A percentile compares a stretch with the other conserved stretches of the same genome.
These are phyloP conservation scores for Pardalotus punctatus DNA, from an alignment of 2,113 vertebrate genomes.

Conservation along the genomic window DNA sequence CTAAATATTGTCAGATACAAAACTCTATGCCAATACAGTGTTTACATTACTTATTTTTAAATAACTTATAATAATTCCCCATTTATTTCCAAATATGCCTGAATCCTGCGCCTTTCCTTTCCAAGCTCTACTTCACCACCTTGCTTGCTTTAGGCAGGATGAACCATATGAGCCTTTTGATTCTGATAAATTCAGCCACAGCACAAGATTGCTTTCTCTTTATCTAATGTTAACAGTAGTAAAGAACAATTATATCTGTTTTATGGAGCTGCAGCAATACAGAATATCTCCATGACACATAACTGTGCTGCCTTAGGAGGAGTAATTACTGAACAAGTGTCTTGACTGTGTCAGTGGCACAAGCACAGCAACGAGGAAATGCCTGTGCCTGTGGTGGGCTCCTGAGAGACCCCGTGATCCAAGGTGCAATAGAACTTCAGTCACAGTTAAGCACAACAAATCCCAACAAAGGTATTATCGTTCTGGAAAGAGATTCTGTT, in stretches of 20 bases:
- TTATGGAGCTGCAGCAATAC: neutral
- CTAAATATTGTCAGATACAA: neutral
- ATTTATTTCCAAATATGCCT: neutral
- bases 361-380: neutral
- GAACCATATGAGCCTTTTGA: neutral
- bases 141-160: neutral
- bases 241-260: constrained; percentile 3
- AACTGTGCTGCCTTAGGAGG: neutral
- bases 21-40: neutral
- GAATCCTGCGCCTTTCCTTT: neutral
- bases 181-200: neutral
- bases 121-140: neutral
- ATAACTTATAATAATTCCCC: neutral
- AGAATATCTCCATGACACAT: neutral
- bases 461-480: neutral
- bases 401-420: neutral
- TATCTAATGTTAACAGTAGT: neutral
- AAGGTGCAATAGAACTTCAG: neutral
- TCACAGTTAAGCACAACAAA: neutral
- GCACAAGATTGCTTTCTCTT: neutral
- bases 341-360: neutral
- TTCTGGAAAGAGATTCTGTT: neutral
- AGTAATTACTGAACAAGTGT: neutral
- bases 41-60: neutral
- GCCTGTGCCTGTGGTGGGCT: neutral